Evolutionary conservation across 2,113 vertebrate species (phyloP), one percentile per base, ranked within the genome.

Genomic region (Oceanites oceanicus): DNA sequence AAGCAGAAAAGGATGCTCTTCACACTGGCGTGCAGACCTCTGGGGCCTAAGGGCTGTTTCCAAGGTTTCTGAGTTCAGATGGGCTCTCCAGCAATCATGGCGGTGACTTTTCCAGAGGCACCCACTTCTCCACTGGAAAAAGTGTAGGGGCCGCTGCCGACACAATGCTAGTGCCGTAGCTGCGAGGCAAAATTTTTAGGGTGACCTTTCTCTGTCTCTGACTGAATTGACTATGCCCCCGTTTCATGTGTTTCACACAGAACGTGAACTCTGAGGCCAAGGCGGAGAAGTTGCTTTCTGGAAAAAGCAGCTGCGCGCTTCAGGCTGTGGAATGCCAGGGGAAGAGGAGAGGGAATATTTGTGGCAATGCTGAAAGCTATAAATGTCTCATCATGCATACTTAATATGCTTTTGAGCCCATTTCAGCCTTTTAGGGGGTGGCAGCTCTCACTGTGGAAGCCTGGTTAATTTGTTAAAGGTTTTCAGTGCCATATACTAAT

Each of bases 331-430:
- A 97, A 94, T 92, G 86, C 92, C 92, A 90, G 63, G 56, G 81
- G 74, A 92, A 95, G 94, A 94, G 85, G 42, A 96, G 81, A 96
- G 45, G 77, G 88, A 97, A 97, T 97, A 96, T 91, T 95, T 97
- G 96, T 91, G 95, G 92, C 86, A 61, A 92, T 42, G 62, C 93
- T 94, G 81, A 91, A 94, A 96, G 95, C 94, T 97, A 94, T 96
- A 95, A 97, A 96, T 93, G 96, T 94, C 95, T 91, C 94, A 92
- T 94, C 94, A 74, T 66, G 84, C 96, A 96, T 94, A 87, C 93
- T 94, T 96, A 95, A 96, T 97, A 88, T 49, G 84, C 86, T 90
- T 94, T 94, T 90, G 94, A 97, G 78, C 47, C 90, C 79, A 53
- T 95, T 96, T 95, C 89, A 92, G 65, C 86, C 83, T 95, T 80